Evolutionary conservation across 2,113 vertebrate species (phyloP).

Genomic region (Harpagus bidentatus): DNA sequence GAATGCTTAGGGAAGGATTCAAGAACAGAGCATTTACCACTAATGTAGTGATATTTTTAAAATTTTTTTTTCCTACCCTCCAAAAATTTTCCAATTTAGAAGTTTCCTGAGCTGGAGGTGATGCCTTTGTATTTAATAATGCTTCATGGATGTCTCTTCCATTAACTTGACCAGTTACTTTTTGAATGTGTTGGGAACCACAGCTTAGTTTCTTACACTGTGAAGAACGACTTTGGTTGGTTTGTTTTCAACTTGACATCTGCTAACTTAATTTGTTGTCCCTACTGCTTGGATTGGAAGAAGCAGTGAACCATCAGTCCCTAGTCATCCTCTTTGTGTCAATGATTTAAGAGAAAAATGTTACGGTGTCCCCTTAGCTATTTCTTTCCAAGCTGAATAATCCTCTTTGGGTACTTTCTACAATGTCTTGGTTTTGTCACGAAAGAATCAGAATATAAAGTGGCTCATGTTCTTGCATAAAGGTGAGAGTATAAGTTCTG

Average conservation of each 20-base stretch:
- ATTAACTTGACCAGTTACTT: neutral
- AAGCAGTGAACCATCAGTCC: neutral
- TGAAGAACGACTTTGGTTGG: neutral
- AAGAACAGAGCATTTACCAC: neutral
- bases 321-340: neutral
- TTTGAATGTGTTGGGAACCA: neutral
- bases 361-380: neutral
- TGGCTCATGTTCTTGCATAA: neutral
- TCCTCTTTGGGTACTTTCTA: neutral
- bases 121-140: neutral
- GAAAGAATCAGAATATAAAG: neutral
- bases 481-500: neutral
- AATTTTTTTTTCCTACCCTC: neutral
- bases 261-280: neutral
- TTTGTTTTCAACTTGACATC: neutral
- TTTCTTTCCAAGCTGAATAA: neutral
- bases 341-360: neutral
- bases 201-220: neutral
- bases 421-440: neutral
- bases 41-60: neutral
- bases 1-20: neutral
- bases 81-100: neutral
- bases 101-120: neutral
- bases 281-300: neutral
- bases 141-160: neutral